Evolutionary conservation across 2,113 vertebrate species (phyloP).

Genomic region (Clinocottus analis): DNA sequence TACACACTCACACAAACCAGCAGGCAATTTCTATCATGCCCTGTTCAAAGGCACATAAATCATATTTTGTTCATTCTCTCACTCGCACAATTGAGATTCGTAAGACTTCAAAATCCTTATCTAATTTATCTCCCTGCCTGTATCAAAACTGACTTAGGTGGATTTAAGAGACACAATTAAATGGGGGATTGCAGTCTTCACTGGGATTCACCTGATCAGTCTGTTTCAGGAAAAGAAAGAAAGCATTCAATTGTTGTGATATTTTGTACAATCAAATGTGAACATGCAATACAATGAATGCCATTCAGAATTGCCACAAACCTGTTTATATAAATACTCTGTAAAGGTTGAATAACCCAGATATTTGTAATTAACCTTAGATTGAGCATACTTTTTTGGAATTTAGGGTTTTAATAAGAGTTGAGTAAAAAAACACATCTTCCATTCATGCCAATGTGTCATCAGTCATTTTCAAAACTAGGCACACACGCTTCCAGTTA

Average conservation of each 20-base stretch:
- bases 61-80: conserved; percentile 7
- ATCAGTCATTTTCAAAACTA: conserved; percentile 5
- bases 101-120: conserved; percentile 28
- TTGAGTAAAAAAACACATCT: neutral
- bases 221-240: neutral
- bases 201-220: conserved; percentile 5
- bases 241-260: neutral
- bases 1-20: neutral
- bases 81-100: neutral
- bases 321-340: neutral
- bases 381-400: neutral
- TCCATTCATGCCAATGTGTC: neutral
- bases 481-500: neutral
- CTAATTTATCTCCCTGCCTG: neutral
- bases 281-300: neutral
- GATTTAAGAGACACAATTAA: conserved; percentile 39
- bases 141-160: conserved; percentile 16
- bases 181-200: conserved; percentile 24
- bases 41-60: conserved; percentile 22
- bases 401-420: neutral
- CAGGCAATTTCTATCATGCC: neutral
- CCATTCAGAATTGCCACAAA: neutral
- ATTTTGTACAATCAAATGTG: neutral
- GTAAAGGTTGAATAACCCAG: neutral
- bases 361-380: neutral